Base-by-base conservation (phyloP, 92 coral and sea anemone genomes). In the Siderastrea radians region DNA sequence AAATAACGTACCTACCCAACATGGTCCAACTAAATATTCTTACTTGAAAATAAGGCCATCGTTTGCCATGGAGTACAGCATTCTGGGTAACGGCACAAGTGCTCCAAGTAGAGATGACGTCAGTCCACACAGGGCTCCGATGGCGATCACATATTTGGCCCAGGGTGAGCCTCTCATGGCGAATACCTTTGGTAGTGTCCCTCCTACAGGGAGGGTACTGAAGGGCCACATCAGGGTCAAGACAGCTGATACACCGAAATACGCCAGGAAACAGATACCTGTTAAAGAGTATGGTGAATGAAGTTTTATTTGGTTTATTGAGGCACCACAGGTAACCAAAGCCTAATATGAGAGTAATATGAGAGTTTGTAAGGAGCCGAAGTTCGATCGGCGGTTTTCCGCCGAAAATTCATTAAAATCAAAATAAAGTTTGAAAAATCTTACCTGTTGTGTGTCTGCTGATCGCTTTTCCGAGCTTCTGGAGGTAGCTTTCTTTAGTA, bases 211-310 rank as follows among this genome's bases (percentile, higher is more conserved):
- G 7, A 96, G 91, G 17, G 82, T 68, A 72, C 90, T 84, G 92
- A 90, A 96, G 47, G 98, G 99, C 95, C 95, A 91, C 98, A 96
- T 96, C 49, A 96, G 95, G 6, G 99, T 95, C 8, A 96, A 90
- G 45, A 94, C 89, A 2, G 94, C 91, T 8, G 99, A 93, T 45
- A 91, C 95, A 11, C 96, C 93, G 49, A 95, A 92, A 85, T 95
- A 96, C 7, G 98, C 98, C 84, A 96, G 53, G 54, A 95, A 93
- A 47, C 96, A 93, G 79, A 95, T 86, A 8, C 80, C 99, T 96
- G 84, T 53, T 65, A 71, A 11, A 82, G 50, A 51, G 66, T 9
- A 62, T 1, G 73, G 12, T 59, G 5, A 81, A 48, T 68, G 38
- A 26, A 26, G 38, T 26, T 26, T 26, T 26, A 26, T 26, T 26